These are phyloP conservation scores for Drosophila micromelanica DNA, from an alignment of 1,140 invertebrate species.

Conservation along the genomic window DNA sequence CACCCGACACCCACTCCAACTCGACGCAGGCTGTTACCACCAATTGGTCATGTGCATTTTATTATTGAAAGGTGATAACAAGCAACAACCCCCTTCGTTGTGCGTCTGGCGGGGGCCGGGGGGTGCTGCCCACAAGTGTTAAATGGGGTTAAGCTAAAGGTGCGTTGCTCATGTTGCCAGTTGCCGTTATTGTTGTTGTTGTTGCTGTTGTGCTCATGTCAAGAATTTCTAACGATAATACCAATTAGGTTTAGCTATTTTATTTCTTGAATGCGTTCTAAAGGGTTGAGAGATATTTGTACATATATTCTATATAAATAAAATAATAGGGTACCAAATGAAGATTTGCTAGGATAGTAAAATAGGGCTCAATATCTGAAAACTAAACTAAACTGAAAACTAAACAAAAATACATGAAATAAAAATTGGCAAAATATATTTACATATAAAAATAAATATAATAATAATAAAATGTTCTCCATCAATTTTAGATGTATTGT, in stretches of 20 bases:
- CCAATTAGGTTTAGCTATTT: conserved; percentile 10
- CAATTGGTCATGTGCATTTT: conserved; percentile 60
- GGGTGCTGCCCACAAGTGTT: conserved; percentile 64
- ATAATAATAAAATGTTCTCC: no score
- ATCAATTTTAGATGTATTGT: no score
- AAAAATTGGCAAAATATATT: no score
- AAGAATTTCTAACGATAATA: conserved; percentile 22
- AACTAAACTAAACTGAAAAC: no score
- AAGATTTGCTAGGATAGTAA: no score
- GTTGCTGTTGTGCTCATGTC: conserved; percentile 10
- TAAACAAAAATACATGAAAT: no score
- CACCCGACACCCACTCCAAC: conserved; percentile 13
- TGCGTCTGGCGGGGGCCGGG: conserved; percentile 24
- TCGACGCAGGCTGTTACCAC: conserved; percentile 24
- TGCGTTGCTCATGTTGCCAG: conserved; percentile 50
- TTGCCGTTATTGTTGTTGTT: conserved; percentile 20
- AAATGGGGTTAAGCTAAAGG: conserved; percentile 72
- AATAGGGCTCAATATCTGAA: no score
- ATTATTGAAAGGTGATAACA: conserved; percentile 80
- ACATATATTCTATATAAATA: neutral
- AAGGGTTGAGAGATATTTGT: neutral
- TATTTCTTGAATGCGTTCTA: neutral
- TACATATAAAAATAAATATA: no score
- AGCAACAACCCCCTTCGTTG: conserved; percentile 27
- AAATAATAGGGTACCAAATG: no score